Base-by-base conservation (phyloP, 2,888 invertebrate genomes). In the Caenorhabditis imperialis region DNA sequence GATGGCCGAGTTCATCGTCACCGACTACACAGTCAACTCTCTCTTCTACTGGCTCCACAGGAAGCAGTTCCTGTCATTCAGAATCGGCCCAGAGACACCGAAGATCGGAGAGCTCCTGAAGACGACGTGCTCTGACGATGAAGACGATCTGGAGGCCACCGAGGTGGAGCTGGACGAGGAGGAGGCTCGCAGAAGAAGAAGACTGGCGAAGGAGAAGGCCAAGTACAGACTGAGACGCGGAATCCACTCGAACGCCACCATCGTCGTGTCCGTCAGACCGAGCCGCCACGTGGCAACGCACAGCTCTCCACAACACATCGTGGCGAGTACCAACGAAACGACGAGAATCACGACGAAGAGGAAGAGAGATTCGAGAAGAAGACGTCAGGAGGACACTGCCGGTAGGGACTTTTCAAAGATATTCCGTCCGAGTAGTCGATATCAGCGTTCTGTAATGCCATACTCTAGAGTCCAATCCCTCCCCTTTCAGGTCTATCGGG, bases 1-100 rank as follows among this genome's bases (percentile, higher is more conserved):
- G 40, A 86, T 86, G 86, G 81, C 81, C 33, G 86, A 86, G 53
- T 79, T 79, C 44, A 78, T 86, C 30, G 70, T 86, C 58, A 81
- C 82, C 37, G 86, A 86, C 47, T 86, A 81, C 75, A 86, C 85
- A 20, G 55, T 86, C 57, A 86, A 86, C 62, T 83, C 86, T 0
- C 71, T 86, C 7, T 82, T 86, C 81, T 86, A 86, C 51, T 77
- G 75, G 61, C 71, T 85, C 54, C 85, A 86, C 48, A 72, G 86
- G 10, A 83, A 83, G 42, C 85, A 84, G 16, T 86, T 86, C 80
- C 53, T 86, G 47, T 71, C 77, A 5, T 81, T 87, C 82, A 78
- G 86, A 3, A 77, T 86, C 27, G 86, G 85, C 1, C 86, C 86
- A 18, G 84, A 87, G 23, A 86, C 87, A 5, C 87, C 87, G 8